A percentile compares a stretch with the other conserved stretches of the same genome.
Evolutionary conservation across 2,888 invertebrate species (phyloP).

Genomic region (Hirudinaria manillensis): DNA sequence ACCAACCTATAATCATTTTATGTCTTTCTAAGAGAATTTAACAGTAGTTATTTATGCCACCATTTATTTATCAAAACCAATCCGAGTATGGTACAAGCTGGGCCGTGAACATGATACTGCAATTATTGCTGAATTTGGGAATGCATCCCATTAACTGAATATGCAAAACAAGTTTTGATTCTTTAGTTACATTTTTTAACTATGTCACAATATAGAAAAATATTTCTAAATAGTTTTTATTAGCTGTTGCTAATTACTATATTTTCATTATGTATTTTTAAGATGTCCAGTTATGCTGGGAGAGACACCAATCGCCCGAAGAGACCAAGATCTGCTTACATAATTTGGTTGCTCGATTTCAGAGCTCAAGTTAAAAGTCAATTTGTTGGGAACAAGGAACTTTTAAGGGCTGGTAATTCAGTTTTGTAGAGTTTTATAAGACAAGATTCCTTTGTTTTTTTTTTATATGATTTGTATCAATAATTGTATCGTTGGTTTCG

Average conservation of each 20-base stretch:
- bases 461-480: not conserved
- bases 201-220: no score
- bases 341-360: slow-evolving; percentile 85
- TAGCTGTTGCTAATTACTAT: not conserved
- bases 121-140: no score
- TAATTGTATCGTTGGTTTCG: not conserved
- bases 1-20: no score
- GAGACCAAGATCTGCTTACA: slow-evolving; percentile 79
- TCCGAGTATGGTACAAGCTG: no score
- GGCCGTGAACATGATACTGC: no score
- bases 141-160: no score
- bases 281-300: slow-evolving; percentile 58
- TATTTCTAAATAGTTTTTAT: not conserved
- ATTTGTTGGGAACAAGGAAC: slow-evolving; percentile 45
- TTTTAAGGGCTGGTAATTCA: slow-evolving; percentile 33
- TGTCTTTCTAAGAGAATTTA: no score
- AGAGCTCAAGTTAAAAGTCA: slow-evolving; percentile 77
- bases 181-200: no score
- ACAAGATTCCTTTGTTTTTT: not conserved
- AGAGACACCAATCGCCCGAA: slow-evolving; percentile 85
- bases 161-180: no score
- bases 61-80: no score
- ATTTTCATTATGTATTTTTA: not conserved
- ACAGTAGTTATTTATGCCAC: no score
- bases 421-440: not conserved